phyloP scores from a whole-genome alignment of 2,797 vertebrate genomes.

The Natrix natrix region DNA sequence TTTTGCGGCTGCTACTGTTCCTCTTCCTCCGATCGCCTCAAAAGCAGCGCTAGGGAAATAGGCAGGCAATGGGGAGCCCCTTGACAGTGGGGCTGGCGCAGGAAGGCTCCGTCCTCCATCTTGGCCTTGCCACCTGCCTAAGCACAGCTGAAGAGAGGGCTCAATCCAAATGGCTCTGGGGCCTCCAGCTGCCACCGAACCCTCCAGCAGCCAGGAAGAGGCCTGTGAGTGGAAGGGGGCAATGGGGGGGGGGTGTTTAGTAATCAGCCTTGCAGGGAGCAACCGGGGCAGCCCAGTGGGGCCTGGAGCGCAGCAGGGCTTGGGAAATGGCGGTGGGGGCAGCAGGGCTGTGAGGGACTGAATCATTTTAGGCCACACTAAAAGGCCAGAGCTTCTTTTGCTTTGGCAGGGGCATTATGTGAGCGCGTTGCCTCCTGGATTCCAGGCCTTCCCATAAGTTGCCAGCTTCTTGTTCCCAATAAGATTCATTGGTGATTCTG shows the following conservation, averaged over 20 bases:
- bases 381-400: background rate
- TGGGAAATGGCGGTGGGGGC: background rate
- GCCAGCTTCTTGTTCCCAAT: background rate
- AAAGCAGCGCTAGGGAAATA: conserved; percentile 38
- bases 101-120: conserved; percentile 24
- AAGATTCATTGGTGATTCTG: background rate
- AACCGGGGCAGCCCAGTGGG: background rate
- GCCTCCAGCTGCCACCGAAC: conserved; percentile 41
- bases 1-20: conserved; percentile 8
- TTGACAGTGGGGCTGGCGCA: conserved; percentile 39
- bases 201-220: background rate
- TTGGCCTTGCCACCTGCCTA: conserved; percentile 53
- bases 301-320: background rate
- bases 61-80: conserved; percentile 59
- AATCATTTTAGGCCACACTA: background rate
- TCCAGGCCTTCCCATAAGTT: background rate
- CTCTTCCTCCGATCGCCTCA: conserved; percentile 34
- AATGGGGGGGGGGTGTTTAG: too few relatives aligned
- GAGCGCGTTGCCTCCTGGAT: background rate
- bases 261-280: background rate
- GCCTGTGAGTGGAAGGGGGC: background rate
- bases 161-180: conserved; percentile 41
- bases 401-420: background rate
- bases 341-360: background rate
- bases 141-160: conserved; percentile 52